Base-by-base conservation (phyloP, 1,140 invertebrate species). In the Triops cancriformis region DNA sequence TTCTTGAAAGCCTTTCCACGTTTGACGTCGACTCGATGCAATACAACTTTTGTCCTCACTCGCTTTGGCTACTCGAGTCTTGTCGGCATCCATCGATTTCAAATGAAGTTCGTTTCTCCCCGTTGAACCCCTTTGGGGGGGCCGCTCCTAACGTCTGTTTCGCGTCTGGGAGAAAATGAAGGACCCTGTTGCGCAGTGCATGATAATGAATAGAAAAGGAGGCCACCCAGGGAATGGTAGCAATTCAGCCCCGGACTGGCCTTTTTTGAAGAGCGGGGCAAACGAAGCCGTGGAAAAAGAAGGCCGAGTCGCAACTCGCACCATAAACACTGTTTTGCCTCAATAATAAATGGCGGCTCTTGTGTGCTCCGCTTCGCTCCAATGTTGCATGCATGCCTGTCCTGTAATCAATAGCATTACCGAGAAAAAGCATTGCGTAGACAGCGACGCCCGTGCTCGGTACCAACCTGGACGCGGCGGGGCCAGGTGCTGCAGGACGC, bases 1-100 rank as follows among this genome's bases (percentile, higher is more conserved):
- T 64, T 9, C 51, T 64, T 64, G 51, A 64, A 64, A 64, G 51
- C 51, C 23, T 64, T 64, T 64, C 51, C 51, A 64, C 51, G 51
- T 64, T 64, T 37, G 10, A 64, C 2, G 51, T 64, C 51, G 51
- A 37, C 31, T 11, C 18, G 51, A 10, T 64, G 51, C 51, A 64
- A 64, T 23, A 14, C 51, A 64, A 64, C 51, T 64, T 64, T 64
- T 23, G 51, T 64, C 18, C 23, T 23, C 31, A 37, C 14, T 64
- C 51, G 18, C 51, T n/a, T 18, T 23, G 5, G 23, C 51, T 64
- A n/a, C 23, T 64, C 51, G 9, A 18, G 6, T 14, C 0, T 9
- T 64, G 51, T 64, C 51, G 5, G 51, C 23, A 23, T 23, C 51
- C 51, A 64, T 64, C 51, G 51, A 64, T 23, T 64, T 18, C 14